Evolutionary conservation across 1,140 invertebrate genomes (phyloP).

Genomic region (Charaxes varanes): DNA sequence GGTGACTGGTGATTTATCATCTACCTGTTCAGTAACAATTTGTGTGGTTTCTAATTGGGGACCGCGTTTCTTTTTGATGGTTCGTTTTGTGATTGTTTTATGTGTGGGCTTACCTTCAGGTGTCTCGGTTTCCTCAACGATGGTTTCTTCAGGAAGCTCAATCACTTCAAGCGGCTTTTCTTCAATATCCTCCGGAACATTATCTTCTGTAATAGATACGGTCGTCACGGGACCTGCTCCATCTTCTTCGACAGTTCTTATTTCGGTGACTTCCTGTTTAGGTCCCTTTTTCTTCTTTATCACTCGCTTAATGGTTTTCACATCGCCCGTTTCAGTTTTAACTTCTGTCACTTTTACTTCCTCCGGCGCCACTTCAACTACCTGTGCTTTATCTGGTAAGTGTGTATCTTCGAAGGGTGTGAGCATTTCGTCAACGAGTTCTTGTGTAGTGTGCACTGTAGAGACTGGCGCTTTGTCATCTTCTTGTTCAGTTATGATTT

Average conservation of each 20-base stretch:
- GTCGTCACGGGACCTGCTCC: slow-evolving; percentile 51
- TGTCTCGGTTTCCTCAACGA: neutral
- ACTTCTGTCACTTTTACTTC: slow-evolving; percentile 46
- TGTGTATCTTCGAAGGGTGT: slow-evolving; percentile 29
- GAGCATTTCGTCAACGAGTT: slow-evolving; percentile 1
- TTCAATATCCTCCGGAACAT: slow-evolving; percentile 6
- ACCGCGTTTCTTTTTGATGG: slow-evolving; percentile 41
- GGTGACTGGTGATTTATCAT: slow-evolving; percentile 19
- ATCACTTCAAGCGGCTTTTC: slow-evolving; percentile 1
- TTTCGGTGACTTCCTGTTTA: slow-evolving; percentile 43
- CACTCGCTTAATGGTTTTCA: slow-evolving; percentile 46
- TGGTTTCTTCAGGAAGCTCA: slow-evolving; percentile 24
- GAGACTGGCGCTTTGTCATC: slow-evolving; percentile 16
- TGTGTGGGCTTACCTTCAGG: slow-evolving; percentile 29
- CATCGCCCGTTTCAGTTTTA: slow-evolving; percentile 40
- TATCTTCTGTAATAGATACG: neutral
- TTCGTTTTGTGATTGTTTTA: slow-evolving; percentile 45
- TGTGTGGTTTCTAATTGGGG: slow-evolving; percentile 25
- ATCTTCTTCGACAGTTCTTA: slow-evolving; percentile 68
- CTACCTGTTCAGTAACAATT: slow-evolving; percentile 64
- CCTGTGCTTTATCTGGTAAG: slow-evolving; percentile 14
- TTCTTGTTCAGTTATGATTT: slow-evolving; percentile 19
- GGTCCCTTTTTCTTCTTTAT: slow-evolving; percentile 46
- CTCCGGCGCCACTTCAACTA: slow-evolving; percentile 23
- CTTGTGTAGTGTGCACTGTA: neutral